Evolutionary conservation across 1,140 invertebrate species (phyloP).

Genomic region (Liolophura sinensis): DNA sequence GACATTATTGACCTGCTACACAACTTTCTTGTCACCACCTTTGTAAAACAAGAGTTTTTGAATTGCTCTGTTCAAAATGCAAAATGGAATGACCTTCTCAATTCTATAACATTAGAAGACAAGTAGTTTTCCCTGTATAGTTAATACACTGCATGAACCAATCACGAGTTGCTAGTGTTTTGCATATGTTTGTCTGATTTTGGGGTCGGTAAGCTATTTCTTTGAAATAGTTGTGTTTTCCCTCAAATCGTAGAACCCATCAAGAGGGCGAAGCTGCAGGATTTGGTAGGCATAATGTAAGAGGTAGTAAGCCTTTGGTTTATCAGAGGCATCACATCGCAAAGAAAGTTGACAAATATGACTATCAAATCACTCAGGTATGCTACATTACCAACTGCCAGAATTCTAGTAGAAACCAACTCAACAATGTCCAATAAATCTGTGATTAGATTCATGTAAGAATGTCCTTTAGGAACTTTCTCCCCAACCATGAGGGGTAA

Average conservation of each 20-base stretch:
- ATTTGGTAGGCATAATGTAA: constrained; percentile 8
- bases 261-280: constrained; percentile 5
- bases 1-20: no score
- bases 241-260: constrained; percentile 13
- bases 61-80: constrained; percentile 2
- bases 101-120: neutral
- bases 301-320: constrained; percentile 15
- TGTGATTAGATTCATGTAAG: constrained; percentile 6
- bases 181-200: constrained; percentile 13
- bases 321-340: constrained; percentile 7
- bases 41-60: constrained; percentile 1
- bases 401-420: constrained; percentile 12
- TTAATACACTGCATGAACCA: constrained; percentile 8
- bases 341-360: constrained; percentile 5
- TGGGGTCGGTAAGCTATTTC: constrained; percentile 13
- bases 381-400: constrained; percentile 10
- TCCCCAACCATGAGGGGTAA: constrained; percentile 8
- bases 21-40: no score
- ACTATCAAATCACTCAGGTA: constrained; percentile 6
- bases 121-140: constrained; percentile 4
- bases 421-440: constrained; percentile 11
- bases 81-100: constrained; percentile 2
- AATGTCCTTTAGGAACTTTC: constrained; percentile 11
- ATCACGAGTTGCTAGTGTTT: constrained; percentile 12
- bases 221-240: constrained; percentile 16